phyloP scores from a whole-genome alignment of 2,888 invertebrate genomes.

The Oscheius sp. region DNA sequence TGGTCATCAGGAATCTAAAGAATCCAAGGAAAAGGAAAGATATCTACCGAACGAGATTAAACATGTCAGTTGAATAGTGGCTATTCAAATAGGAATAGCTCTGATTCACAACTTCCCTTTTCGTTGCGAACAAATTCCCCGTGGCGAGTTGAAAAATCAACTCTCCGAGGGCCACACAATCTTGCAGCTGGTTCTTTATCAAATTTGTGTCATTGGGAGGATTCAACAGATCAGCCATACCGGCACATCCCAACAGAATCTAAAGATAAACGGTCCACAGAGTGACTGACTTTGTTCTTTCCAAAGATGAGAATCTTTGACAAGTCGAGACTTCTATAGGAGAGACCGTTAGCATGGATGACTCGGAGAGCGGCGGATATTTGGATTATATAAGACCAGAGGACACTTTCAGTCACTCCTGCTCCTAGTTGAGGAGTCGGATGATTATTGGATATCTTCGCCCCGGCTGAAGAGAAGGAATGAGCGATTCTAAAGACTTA shows the following conservation, averaged over 20 bases:
- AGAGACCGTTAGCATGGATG: slow-evolving; percentile 84
- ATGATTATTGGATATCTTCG: slow-evolving; percentile 29
- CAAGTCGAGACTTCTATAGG: slow-evolving; percentile 86
- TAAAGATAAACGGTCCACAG: not conserved
- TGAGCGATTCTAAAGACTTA: not conserved
- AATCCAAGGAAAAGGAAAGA: not conserved
- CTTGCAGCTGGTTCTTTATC: slow-evolving; percentile 80
- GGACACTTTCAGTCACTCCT: slow-evolving; percentile 83
- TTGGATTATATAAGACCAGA: slow-evolving; percentile 96
- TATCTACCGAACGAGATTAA: slow-evolving; percentile 86
- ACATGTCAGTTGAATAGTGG: slow-evolving; percentile 90
- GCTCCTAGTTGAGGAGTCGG: slow-evolving; percentile 23
- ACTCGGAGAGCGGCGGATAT: slow-evolving; percentile 89
- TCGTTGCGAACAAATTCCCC: slow-evolving; percentile 86
- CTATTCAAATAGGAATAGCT: slow-evolving; percentile 84
- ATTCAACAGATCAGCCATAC: slow-evolving; percentile 40
- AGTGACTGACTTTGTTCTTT: slow-evolving; percentile 45
- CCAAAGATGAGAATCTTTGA: slow-evolving; percentile 80
- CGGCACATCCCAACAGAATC: slow-evolving; percentile 38
- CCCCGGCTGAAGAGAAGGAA: slow-evolving; percentile 28
- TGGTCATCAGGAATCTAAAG: slow-evolving; percentile 6
- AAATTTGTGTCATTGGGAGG: slow-evolving; percentile 46
- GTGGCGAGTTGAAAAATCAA: slow-evolving; percentile 91
- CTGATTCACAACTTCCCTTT: slow-evolving; percentile 38
- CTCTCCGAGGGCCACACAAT: slow-evolving; percentile 88